These are phyloP conservation scores for Poecilia gillii DNA, from an alignment of 2,797 vertebrate genomes.

Conservation along the genomic window DNA sequence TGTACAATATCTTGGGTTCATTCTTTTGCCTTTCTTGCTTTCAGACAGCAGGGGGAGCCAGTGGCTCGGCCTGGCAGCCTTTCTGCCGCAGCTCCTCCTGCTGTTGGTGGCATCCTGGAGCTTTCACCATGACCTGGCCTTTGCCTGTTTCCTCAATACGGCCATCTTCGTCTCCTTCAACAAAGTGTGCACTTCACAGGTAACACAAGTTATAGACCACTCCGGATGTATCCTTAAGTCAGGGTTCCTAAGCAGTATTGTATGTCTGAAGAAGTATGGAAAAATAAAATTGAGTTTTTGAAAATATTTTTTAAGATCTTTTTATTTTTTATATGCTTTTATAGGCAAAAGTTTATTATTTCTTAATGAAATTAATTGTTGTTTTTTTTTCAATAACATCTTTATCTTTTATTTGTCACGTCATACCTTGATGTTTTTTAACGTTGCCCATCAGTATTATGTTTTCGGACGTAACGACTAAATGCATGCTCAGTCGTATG, in stretches of 20 bases:
- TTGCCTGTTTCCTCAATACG: constrained; percentile 93
- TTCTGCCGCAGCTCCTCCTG: constrained; percentile 88
- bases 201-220: constrained; percentile 22
- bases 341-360: not conserved
- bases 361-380: not conserved
- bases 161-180: constrained; percentile 94
- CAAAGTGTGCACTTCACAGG: constrained; percentile 98
- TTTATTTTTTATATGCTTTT: not conserved
- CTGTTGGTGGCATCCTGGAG: constrained; percentile 82
- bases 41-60: constrained; percentile 86
- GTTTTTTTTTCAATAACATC: not conserved
- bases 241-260: not conserved
- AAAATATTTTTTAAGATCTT: not conserved
- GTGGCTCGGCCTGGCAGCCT: constrained; percentile 85
- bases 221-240: not conserved
- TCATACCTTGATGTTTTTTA: not conserved
- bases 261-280: not conserved
- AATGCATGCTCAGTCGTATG: not conserved
- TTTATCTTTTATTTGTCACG: not conserved
- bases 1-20: not conserved
- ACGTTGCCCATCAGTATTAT: not conserved
- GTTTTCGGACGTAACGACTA: not conserved
- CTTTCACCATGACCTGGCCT: constrained; percentile 86
- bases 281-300: not conserved
- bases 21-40: not conserved